Evolutionary conservation across 2,113 vertebrate genomes (phyloP), one percentile per base, ranked within the genome.

Genomic region (Tetrao urogallus): DNA sequence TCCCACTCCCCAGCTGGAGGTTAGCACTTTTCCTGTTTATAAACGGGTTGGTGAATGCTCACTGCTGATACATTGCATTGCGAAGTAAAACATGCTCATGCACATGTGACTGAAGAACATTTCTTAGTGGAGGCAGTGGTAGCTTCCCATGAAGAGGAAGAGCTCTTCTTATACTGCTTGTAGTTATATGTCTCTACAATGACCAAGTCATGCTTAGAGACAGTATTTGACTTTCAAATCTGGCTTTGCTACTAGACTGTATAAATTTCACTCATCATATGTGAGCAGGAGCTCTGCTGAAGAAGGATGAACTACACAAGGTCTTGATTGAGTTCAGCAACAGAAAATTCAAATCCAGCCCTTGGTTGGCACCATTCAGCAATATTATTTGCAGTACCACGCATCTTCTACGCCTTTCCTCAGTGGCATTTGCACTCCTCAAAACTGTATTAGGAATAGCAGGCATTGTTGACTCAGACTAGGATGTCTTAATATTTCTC

Each of bases 31-130:
- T 88, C 67, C 42, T 80, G 45, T 52, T 56, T 57, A 1, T n/a
- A 11, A 0, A 1, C 36, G 10, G 12, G 65, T 6, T 18, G 27
- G 0, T 22, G 5, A 14, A 13, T 15, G 45, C 25, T 54, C 14
- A 0, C 2, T 10, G 69, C 0, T 3, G 30, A 30, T 34, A 18
- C 2, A 3, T 16, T n/a, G 15, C 64, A n/a, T 28, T 34, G 5
- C 40, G 54, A 28, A 89, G 40, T 56, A 64, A 74, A 19, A 30
- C n/a, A 7, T 4, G n/a, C 12, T 50, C 24, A 12, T 1, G 2
- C 27, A 66, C 43, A 2, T 0, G 0, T 28, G 40, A 8, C 52
- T 83, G 30, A 12, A 5, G 13, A 11, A 13, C 0, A 0, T 30
- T 18, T 36, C 21, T 38, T 61, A 71, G 25, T 71, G 67, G 38